phyloP scores from a whole-genome alignment of 2,888 invertebrate genomes.

The Hirudinaria manillensis region DNA sequence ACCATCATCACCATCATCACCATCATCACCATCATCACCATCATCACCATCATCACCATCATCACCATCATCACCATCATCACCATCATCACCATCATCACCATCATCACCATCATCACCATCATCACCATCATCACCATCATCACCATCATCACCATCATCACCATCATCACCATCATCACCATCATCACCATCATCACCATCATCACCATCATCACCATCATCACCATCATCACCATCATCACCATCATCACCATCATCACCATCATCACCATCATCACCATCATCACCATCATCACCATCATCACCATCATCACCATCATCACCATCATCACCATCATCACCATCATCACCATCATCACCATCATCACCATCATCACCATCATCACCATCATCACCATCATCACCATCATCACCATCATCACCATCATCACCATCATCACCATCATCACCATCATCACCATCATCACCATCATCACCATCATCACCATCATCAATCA shows the following conservation, averaged over 20 bases:
- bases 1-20: conserved; percentile 30
- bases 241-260: background rate
- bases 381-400: background rate
- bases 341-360: conserved; percentile 35
- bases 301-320: conserved; percentile 6
- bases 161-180: conserved; percentile 36
- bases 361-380: conserved; percentile 32
- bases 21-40: conserved; percentile 33
- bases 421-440: conserved; percentile 22
- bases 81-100: conserved; percentile 37
- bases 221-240: conserved; percentile 27
- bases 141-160: conserved; percentile 32
- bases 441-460: background rate
- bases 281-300: conserved; percentile 13
- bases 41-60: conserved; percentile 36
- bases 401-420: conserved; percentile 2
- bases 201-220: background rate
- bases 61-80: conserved; percentile 36
- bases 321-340: conserved; percentile 28
- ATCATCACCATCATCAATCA: background rate
- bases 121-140: conserved; percentile 36
- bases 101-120: conserved; percentile 36
- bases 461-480: background rate
- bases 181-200: background rate
- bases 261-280: conserved; percentile 13